Base-by-base conservation (phyloP, 37 sponge, comb jelly and placozoan species). In the Aphrocallistes beatrix region DNA sequence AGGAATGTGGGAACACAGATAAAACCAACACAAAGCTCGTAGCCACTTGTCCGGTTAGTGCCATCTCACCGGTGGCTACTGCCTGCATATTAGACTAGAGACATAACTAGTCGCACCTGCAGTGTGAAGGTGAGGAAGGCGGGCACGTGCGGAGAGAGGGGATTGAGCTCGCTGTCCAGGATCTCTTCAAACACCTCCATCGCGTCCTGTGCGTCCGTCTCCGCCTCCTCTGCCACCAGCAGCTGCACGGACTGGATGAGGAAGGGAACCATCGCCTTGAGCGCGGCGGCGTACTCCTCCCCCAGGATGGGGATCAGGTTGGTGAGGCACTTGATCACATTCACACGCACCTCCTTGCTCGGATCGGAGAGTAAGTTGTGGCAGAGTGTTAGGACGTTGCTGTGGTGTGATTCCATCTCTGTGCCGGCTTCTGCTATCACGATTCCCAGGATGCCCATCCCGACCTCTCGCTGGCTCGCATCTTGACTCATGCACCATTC, bases 151-250 rank as follows among this genome's bases (percentile, higher is more conserved):
- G 99, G 90, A 0, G 81, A 86, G 0, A 95, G 75, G 23, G 95
- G 86, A 36, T 88, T 86, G 3, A 98, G 89, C 36, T 98, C 96
- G 83, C 91, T 90, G 51, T 98, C 99, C 34, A 93, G 81, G 47
- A 98, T 83, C 60, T 95, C 91, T 82, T 98, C 99, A 89, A 98
- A 98, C 85, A 98, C 83, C 51, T 98, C 99, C 94, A 98, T 91
- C 19, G 92, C 96, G n/a, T 95, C 94, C 81, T 90, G 90, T 0
- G 99, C 99, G 19, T 93, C 85, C 36, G 92, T 93, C 92, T 96
- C 93, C 85, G 91, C 92, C 83, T 91, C 92, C 23, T 83, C 51
- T 0, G 30, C 38, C 1, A 91, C 83, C 38, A 94, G 83, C 16
- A 34, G 37, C 75, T 82, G 82, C 32, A 88, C 90, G 3, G 81